Conservation (phyloP, 2,113 vertebrate genomes). For the Rhadina sibilatrix region DNA sequence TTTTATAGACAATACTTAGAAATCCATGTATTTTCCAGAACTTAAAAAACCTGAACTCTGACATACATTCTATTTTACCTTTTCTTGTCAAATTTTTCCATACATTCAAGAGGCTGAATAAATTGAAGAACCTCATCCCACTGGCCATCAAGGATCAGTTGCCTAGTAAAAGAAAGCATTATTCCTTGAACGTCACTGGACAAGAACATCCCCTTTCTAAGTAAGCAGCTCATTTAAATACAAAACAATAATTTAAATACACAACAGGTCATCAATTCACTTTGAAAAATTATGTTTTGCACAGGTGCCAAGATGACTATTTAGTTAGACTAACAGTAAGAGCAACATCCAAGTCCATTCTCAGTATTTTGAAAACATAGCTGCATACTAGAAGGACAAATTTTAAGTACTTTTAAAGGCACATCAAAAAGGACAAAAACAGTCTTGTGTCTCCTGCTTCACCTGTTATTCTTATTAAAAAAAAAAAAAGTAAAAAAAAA, state of each 20-base stretch:
- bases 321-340: not conserved
- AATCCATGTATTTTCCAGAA: not conserved
- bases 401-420: not conserved
- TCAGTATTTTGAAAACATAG: not conserved
- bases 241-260: not conserved
- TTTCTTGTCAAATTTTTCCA: slow-evolving; percentile 98
- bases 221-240: not conserved
- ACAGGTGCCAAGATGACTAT: not conserved
- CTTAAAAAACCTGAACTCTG: not conserved
- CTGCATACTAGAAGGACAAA: not conserved
- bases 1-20: not conserved
- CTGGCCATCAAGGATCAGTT: slow-evolving; percentile 94
- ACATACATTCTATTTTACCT: slow-evolving; percentile 75
- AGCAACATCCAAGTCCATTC: not conserved
- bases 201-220: not conserved
- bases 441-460: not conserved
- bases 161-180: slow-evolving; percentile 74
- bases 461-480: not conserved
- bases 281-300: not conserved
- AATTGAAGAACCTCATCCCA: slow-evolving; percentile 99
- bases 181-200: not conserved
- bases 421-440: not conserved
- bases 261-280: not conserved
- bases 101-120: slow-evolving; percentile 95
- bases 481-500: not conserved